Evolutionary conservation across 2,797 vertebrate genomes (phyloP).

Genomic region (Emydoidea blandingii): DNA sequence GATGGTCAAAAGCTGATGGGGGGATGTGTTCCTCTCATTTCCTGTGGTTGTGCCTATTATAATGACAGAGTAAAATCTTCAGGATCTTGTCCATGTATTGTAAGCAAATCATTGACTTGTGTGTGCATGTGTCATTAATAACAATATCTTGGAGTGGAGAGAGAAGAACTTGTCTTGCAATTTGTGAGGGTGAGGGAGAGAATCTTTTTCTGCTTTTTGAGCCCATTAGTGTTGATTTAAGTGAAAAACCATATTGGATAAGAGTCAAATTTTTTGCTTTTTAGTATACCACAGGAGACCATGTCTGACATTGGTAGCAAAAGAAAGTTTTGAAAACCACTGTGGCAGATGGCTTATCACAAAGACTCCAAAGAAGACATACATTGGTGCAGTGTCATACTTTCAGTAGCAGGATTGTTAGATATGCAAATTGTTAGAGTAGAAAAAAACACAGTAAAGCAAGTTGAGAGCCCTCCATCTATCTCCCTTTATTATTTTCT

Average conservation of each 20-base stretch:
- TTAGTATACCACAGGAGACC: conserved; percentile 43
- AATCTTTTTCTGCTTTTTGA: conserved; percentile 20
- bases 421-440: neutral
- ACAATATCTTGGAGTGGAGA: neutral
- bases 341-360: conserved; percentile 62
- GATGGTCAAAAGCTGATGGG: neutral
- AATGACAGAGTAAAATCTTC: neutral
- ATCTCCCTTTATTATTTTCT: neutral
- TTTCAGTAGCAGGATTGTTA: conserved; percentile 16
- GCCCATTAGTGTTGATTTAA: conserved; percentile 27
- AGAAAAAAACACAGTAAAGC: conserved; percentile 24
- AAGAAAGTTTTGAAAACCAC: conserved; percentile 53
- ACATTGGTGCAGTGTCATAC: neutral
- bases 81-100: neutral
- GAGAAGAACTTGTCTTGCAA: neutral
- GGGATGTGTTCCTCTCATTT: neutral
- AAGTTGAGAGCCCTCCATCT: neutral
- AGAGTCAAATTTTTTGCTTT: conserved; percentile 51
- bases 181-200: neutral
- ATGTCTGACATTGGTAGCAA: conserved; percentile 50
- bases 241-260: conserved; percentile 8
- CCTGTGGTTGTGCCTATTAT: neutral
- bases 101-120: neutral
- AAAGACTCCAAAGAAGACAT: conserved; percentile 48
- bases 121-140: neutral